Evolutionary conservation across 2,888 invertebrate genomes (phyloP).

Genomic region (Priocnemis perturbator): DNA sequence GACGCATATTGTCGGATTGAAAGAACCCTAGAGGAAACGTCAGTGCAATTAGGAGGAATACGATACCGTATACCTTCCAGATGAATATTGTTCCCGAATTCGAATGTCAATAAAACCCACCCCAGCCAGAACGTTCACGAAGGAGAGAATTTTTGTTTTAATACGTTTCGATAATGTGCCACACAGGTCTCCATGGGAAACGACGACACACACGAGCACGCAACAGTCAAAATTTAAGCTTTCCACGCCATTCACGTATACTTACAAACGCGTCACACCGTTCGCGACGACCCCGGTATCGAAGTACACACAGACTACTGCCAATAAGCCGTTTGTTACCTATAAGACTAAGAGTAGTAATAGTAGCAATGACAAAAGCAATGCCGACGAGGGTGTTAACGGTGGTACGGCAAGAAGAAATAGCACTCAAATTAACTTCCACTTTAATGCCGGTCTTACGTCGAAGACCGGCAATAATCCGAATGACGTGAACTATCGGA

Average conservation of each 20-base stretch:
- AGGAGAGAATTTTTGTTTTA: not conserved
- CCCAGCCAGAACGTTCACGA: not conserved
- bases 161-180: constrained; percentile 41
- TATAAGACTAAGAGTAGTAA: constrained; percentile 44
- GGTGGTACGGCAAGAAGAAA: constrained; percentile 54
- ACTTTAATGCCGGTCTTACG: constrained; percentile 50
- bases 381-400: not conserved
- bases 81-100: not conserved
- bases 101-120: not conserved
- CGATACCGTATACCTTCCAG: not conserved
- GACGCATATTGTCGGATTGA: too few relatives aligned
- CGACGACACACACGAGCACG: constrained; percentile 66
- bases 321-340: constrained; percentile 44
- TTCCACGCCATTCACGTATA: constrained; percentile 58
- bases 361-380: constrained; percentile 42
- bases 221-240: constrained; percentile 63
- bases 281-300: constrained; percentile 51
- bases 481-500: constrained; percentile 66
- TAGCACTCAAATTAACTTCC: constrained; percentile 53
- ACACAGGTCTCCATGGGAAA: constrained; percentile 70
- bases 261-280: constrained; percentile 45
- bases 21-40: not conserved
- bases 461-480: constrained; percentile 62
- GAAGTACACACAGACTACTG: constrained; percentile 60
- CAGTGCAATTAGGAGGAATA: not conserved